Percentiles rank a stretch among this genome's conserved stretches.
Evolutionary conservation across 2,797 vertebrate species (phyloP).

Genomic region (Lateolabrax maculatus): DNA sequence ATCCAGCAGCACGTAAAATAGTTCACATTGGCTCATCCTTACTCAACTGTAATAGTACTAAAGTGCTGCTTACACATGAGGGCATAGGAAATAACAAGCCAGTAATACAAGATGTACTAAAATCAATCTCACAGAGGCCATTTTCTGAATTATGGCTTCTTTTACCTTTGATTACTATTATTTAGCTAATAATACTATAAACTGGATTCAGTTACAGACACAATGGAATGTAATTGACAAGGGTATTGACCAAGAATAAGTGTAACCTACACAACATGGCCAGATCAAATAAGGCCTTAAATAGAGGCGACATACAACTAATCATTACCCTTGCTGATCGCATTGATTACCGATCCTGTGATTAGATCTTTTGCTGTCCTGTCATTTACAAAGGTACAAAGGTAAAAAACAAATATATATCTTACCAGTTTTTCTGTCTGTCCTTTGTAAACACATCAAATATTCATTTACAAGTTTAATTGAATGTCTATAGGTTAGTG

Average conservation of each 20-base stretch:
- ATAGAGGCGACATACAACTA: neutral
- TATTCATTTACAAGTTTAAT: neutral
- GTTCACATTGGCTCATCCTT: no score
- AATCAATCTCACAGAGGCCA: neutral
- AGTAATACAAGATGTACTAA: neutral
- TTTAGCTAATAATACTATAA: neutral
- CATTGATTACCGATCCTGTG: neutral
- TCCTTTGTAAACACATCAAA: constrained; percentile 7
- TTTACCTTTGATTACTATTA: neutral
- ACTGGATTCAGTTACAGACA: neutral
- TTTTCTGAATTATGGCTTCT: neutral
- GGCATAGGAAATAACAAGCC: neutral
- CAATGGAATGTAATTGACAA: neutral
- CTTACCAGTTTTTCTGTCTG: neutral
- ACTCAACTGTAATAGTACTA: neutral
- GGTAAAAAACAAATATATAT: neutral
- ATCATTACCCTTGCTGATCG: neutral
- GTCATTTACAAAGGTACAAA: constrained; percentile 1
- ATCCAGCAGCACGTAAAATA: neutral
- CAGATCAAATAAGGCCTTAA: neutral
- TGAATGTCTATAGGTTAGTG: neutral
- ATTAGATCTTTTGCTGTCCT: constrained; percentile 1
- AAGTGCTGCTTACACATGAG: neutral
- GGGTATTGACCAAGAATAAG: no score
- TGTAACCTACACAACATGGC: no score